Base-by-base conservation (phyloP, 1,140 invertebrate genomes). In the Pinna nobilis region DNA sequence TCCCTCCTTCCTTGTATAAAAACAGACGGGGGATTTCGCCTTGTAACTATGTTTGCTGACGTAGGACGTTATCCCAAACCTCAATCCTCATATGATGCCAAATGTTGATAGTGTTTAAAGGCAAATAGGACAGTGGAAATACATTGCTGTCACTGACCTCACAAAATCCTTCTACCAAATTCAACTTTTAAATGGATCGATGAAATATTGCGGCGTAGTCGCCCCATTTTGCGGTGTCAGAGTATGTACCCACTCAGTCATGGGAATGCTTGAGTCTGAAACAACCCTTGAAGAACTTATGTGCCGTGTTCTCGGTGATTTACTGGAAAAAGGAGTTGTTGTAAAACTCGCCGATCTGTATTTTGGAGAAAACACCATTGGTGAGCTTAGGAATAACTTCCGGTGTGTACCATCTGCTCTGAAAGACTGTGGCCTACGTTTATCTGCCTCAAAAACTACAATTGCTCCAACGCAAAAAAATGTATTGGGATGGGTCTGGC, bases 1-100 rank as follows among this genome's bases (percentile, higher is more conserved):
- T 53, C 71, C 66, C 13, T 78, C 73, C 1, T 79, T 79, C 32
- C 37, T 78, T 20, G 68, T 75, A 68, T 68, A 39, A 72, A 67
- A 44, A 4, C 60, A 1, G 61, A n/a, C 18, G 67, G 61, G 15
- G 55, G 25, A 23, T 63, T n/a, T 6, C 30, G 32, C 39, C 57
- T 53, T n/a, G 57, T 53, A n/a, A 53, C 68, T 3, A 47, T 47
- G 7, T 51, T 70, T 47, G 25, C 30, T 3, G 37, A 60, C 18
- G 70, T 65, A 18, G 53, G 47, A 1, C 23, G 35, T 11, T n/a
- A n/a, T n/a, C n/a, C n/a, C n/a, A n/a, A n/a, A n/a, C 63, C 60
- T 37, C 2, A 44, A 55, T 35, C 57, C 37, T 9, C 39, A 53
- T 3, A 37, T 60, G 2, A 49, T 70, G 67, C 57, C 55, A 37